phyloP scores from a whole-genome alignment of 2,888 invertebrate genomes.

The Pristionchus entomophagus region DNA sequence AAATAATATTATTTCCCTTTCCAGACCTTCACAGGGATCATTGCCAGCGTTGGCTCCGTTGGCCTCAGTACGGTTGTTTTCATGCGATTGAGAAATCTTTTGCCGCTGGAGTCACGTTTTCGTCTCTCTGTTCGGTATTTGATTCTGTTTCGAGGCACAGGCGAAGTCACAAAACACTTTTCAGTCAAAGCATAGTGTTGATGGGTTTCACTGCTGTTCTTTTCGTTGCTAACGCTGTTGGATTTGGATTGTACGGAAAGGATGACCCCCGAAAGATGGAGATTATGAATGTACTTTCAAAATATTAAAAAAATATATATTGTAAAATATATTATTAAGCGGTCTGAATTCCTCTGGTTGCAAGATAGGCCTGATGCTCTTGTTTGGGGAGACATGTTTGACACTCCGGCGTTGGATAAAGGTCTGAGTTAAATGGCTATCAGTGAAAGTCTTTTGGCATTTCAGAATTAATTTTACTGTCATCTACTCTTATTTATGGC shows the following conservation, averaged over 20 bases:
- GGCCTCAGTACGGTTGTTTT: background rate
- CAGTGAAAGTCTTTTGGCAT: background rate
- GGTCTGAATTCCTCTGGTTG: background rate
- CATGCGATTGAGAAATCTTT: conserved; percentile 5
- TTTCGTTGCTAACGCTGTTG: background rate
- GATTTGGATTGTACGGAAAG: background rate
- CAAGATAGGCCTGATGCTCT: background rate
- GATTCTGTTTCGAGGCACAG: too few species aligned
- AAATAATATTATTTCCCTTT: background rate
- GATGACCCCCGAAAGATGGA: background rate
- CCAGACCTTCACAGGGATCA: background rate
- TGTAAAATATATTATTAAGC: background rate
- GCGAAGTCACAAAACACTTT: background rate
- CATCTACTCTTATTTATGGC: background rate
- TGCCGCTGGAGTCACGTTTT: background rate
- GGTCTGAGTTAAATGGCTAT: background rate
- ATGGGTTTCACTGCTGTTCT: background rate
- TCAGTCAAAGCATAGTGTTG: background rate
- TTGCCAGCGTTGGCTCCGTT: background rate
- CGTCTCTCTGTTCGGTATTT: background rate
- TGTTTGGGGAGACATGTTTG: conserved; percentile 28
- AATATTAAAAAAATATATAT: background rate
- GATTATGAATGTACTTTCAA: background rate
- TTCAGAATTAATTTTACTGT: background rate
- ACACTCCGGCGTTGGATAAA: background rate